phyloP scores from a whole-genome alignment of 2,888 invertebrate species.

The Thecocarcelia acutangulata region DNA sequence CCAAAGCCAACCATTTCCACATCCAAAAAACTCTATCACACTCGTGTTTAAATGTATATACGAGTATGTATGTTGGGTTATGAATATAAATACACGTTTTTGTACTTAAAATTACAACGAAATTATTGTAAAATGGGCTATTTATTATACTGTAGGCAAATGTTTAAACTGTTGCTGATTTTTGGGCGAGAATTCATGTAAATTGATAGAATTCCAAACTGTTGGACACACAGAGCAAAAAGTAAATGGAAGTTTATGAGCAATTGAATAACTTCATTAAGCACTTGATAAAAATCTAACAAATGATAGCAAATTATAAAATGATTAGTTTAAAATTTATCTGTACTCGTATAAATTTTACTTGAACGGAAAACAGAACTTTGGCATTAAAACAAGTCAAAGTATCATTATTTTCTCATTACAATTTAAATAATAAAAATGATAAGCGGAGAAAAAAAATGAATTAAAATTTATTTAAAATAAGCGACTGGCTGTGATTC shows the following conservation, averaged over 20 bases:
- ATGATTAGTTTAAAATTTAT: conserved; percentile 2
- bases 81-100: background rate
- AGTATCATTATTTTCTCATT: too few species aligned
- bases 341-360: background rate
- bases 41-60: background rate
- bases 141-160: conserved; percentile 41
- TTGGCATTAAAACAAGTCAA: too few species aligned
- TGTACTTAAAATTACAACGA: conserved; percentile 13
- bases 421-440: too few species aligned
- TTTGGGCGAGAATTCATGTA: conserved; percentile 45
- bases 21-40: conserved; percentile 10
- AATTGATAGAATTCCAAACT: conserved; percentile 40
- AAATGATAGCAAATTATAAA: conserved; percentile 17
- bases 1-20: conserved; percentile 1
- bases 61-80: background rate
- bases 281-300: background rate
- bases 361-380: too few species aligned
- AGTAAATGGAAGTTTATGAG: conserved; percentile 14
- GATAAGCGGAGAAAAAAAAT: too few species aligned
- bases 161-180: conserved; percentile 54
- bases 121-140: conserved; percentile 12
- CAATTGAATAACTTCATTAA: conserved; percentile 13
- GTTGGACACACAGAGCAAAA: background rate
- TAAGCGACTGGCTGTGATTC: too few species aligned
- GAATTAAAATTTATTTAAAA: too few species aligned